Evolutionary conservation across 2,113 vertebrate genomes (phyloP), one percentile per base, ranked within the genome.

Genomic region (Tachysurus fulvidraco): DNA sequence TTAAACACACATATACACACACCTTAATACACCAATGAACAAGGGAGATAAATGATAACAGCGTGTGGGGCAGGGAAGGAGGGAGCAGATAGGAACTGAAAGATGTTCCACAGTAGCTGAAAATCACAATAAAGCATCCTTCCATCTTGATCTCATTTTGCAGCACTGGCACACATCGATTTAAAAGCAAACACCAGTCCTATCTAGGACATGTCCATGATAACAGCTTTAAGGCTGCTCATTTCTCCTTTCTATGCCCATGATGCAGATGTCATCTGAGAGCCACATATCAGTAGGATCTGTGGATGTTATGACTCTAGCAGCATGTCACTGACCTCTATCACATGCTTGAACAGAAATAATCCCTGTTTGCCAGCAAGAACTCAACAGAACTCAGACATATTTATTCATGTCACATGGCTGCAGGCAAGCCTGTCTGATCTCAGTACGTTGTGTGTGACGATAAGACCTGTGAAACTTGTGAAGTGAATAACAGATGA

Each of bases 331-430:
- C 86, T 83, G 87, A 88, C 67, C 73, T 89, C 84, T 86, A 90
- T 64, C 88, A 88, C 23, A 90, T 88, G 91, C 89, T 87, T 64
- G 85, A 91, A 88, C 81, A 90, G 86, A 90, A 94, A 91, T 91
- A 90, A 95, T 93, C 93, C 86, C 92, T 85, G 78, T 93, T 94
- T 95, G 93, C 94, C 93, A 91, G 90, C 91, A 76, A 57, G 91
- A 92, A 90, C 91, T 71, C 71, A 87, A 87, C 73, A 80, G 76
- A 87, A 90, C 88, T 59, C 81, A 85, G 87, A 88, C 91, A 92
- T 92, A 91, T 91, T 93, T 93, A 94, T 94, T 94, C 91, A 89
- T 92, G 92, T 92, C 92, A 93, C 92, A 90, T 87, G 88, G 89
- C 91, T 90, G 90, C 91, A 91, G 91, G 23, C 0, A 36, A 44